Evolutionary conservation across 2,113 vertebrate genomes (phyloP).

Genomic region (Leucosticte australis): DNA sequence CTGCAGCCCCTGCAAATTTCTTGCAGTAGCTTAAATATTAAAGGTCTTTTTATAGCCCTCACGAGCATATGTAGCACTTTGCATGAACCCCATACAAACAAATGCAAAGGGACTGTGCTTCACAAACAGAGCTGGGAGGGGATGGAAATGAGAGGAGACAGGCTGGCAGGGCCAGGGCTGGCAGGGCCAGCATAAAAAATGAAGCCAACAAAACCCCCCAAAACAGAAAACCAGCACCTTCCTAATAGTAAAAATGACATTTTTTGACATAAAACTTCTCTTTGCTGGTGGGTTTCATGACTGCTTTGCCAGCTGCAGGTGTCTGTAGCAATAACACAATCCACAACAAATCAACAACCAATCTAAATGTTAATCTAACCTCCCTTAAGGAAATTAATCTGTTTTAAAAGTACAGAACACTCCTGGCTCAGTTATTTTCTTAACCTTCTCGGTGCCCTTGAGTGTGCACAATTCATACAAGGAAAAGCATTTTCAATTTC

Average conservation of each 20-base stretch:
- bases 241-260: neutral
- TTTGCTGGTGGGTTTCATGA: neutral
- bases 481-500: conserved; percentile 41
- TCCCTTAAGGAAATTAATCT: neutral
- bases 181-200: neutral
- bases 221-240: neutral
- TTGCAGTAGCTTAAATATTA: neutral
- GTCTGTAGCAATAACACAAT: neutral
- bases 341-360: neutral
- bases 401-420: neutral
- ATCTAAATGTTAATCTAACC: neutral
- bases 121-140: neutral
- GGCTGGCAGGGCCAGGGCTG: neutral
- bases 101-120: neutral
- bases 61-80: neutral
- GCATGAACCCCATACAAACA: neutral
- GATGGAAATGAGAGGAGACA: neutral
- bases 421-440: neutral
- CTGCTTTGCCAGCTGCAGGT: neutral
- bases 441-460: neutral
- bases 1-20: neutral
- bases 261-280: neutral
- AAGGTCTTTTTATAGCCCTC: neutral
- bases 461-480: neutral
- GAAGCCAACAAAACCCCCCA: neutral